Base-by-base conservation (phyloP, 2,888 invertebrate species). In the Phengaris alcon region DNA sequence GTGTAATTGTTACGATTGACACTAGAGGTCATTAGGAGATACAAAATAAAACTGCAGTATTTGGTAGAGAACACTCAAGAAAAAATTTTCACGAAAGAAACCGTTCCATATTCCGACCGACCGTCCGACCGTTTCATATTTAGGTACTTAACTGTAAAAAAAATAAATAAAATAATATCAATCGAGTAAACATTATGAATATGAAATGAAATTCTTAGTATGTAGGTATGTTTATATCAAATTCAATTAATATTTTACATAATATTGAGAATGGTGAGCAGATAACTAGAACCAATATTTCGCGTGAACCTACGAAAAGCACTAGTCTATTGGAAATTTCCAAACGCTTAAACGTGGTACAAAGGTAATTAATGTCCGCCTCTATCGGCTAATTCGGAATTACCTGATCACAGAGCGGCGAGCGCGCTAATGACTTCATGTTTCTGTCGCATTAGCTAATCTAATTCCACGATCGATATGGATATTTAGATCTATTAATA, bases 401-500 rank as follows among this genome's bases (percentile, higher is more conserved):
- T 9, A 44, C 35, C 64, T 64, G 48, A 64, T 64, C 64, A 64
- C 64, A 64, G 64, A 15, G 35, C 35, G 35, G 35, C 35, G 35
- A 35, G 64, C 64, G 35, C 35, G 35, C 0, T 64, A 64, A 64
- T 64, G 64, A 35, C 35, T 15, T 7, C 35, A 35, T 64, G 64
- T 64, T 64, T 64, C 64, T 35, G 59, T 59, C 59, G 64, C 64
- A 64, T 64, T 64, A 64, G 35, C 64, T 44, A 7, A 35, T 64
- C 64, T 64, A 64, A 64, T 64, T 64, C 13, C 52, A 15, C 64
- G 64, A 64, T 64, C 64, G 64, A 64, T 64, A 64, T 64, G 48
- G 48, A 48, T 48, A 48, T 48, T 48, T 48, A 8, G 48, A 48
- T 48, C 48, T 8, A 48, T 48, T 6, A 48, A 1, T 48, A 48